phyloP scores from a whole-genome alignment of 2,113 vertebrate genomes.

The Phylloscopus trochilus region DNA sequence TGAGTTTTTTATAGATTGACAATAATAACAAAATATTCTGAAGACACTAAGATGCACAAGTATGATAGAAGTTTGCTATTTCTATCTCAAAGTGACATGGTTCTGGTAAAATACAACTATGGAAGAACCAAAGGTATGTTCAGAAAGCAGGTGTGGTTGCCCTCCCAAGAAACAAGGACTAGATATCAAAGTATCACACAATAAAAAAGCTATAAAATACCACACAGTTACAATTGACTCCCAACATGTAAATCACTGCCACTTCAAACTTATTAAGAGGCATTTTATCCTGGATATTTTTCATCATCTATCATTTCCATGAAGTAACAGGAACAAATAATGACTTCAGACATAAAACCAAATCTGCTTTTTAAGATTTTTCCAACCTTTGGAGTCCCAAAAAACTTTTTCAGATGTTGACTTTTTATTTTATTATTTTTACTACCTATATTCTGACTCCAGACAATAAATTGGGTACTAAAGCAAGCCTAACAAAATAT shows the following conservation, averaged over 20 bases:
- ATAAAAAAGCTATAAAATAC: not conserved
- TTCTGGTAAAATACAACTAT: accelerated
- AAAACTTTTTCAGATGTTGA: not conserved
- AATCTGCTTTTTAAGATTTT: not conserved
- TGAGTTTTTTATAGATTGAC: not conserved
- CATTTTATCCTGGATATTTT: not conserved
- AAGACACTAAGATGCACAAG: not conserved
- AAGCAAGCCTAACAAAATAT: not conserved
- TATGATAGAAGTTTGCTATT: not conserved
- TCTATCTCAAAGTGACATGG: not conserved
- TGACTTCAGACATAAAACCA: not conserved
- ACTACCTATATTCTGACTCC: not conserved
- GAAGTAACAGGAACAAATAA: not conserved
- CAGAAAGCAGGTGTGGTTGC: not conserved
- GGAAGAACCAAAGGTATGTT: not conserved
- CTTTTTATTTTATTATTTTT: not conserved
- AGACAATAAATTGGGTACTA: not conserved
- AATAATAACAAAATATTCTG: not conserved
- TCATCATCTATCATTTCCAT: not conserved
- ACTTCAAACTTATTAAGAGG: not conserved
- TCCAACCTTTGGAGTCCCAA: not conserved
- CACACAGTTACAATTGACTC: not conserved
- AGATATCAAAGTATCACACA: not conserved
- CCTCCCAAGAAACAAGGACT: not conserved
- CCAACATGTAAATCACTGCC: not conserved